These are phyloP conservation scores for Drosophila testacea DNA, from an alignment of 2,888 invertebrate genomes.

Conservation along the genomic window DNA sequence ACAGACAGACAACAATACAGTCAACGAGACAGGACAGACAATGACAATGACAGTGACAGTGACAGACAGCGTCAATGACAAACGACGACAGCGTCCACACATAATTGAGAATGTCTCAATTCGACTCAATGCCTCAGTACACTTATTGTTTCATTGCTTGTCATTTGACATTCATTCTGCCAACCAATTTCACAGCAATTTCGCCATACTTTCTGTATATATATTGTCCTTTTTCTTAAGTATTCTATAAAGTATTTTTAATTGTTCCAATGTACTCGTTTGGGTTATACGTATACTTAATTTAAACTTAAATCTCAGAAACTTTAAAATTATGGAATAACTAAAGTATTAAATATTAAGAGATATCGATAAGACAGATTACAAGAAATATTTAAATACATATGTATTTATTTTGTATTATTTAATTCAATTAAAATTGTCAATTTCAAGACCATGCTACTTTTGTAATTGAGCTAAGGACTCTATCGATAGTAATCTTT, in stretches of 20 bases:
- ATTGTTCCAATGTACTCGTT: no score
- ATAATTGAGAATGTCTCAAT: slow-evolving; percentile 40
- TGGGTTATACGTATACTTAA: no score
- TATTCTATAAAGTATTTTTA: no score
- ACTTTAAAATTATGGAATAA: no score
- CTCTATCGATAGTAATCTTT: neutral
- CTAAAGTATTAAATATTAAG: no score
- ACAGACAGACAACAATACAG: slow-evolving; percentile 3
- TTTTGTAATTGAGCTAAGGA: no score
- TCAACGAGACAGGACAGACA: slow-evolving; percentile 1
- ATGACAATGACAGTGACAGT: slow-evolving; percentile 8
- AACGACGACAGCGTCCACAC: slow-evolving; percentile 16
- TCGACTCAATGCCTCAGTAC: slow-evolving; percentile 10
- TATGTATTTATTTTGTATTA: neutral
- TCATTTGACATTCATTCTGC: neutral
- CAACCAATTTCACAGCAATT: slow-evolving; percentile 4
- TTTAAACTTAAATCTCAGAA: no score
- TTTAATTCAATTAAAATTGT: no score
- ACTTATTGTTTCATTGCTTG: slow-evolving; percentile 10
- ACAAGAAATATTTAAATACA: neutral
- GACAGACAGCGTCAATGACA: slow-evolving; percentile 29
- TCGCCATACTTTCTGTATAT: neutral
- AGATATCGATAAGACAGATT: no score
- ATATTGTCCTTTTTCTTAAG: no score
- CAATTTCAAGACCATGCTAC: no score